phyloP scores from a whole-genome alignment of 2,113 vertebrate genomes.

The Ramphastos sulfuratus region DNA sequence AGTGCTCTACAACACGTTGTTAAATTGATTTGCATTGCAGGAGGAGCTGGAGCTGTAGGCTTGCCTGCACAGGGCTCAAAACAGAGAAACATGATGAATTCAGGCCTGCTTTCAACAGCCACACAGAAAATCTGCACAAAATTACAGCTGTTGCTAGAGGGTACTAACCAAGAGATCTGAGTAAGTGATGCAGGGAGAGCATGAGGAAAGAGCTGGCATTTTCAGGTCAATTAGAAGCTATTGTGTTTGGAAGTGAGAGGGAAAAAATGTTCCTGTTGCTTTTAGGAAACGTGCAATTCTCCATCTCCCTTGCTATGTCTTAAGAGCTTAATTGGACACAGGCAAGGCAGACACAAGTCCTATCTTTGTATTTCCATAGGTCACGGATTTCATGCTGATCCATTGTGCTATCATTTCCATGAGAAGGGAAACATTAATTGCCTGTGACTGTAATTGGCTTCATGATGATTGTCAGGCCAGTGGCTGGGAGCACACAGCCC shows the following conservation, averaged over 20 bases:
- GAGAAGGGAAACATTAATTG: conserved; percentile 77
- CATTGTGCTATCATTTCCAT: conserved; percentile 55
- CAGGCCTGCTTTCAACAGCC: neutral
- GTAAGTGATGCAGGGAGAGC: neutral
- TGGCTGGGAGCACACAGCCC: conserved; percentile 66
- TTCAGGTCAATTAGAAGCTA: conserved; percentile 14
- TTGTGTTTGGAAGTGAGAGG: conserved; percentile 17
- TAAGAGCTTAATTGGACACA: conserved; percentile 60
- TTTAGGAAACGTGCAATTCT: conserved; percentile 44
- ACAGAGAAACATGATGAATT: neutral
- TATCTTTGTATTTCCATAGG: conserved; percentile 69
- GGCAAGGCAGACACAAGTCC: neutral
- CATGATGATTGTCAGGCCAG: conserved; percentile 58
- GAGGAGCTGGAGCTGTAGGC: neutral
- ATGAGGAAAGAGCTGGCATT: neutral
- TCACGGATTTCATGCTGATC: conserved; percentile 68
- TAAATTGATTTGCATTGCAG: neutral
- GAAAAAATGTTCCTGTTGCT: neutral
- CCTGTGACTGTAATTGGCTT: conserved; percentile 76
- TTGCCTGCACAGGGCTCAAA: neutral
- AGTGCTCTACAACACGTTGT: neutral
- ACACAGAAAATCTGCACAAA: neutral
- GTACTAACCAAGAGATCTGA: neutral
- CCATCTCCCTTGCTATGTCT: conserved; percentile 48
- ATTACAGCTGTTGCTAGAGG: neutral